phyloP scores from a whole-genome alignment of 2,888 invertebrate genomes.

The Latrodectus hesperus region DNA sequence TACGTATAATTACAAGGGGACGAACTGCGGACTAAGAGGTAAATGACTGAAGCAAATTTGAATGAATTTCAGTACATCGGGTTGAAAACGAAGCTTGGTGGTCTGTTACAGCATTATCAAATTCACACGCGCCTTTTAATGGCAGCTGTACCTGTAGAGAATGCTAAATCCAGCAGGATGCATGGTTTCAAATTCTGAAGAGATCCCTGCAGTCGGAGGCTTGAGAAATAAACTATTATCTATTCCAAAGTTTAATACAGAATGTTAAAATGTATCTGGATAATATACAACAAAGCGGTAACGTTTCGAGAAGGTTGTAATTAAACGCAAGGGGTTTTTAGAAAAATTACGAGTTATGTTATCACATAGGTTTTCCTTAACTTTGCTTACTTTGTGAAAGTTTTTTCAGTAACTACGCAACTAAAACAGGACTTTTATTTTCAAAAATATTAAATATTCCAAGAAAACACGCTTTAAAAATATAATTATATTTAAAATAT shows the following conservation, averaged over 20 bases:
- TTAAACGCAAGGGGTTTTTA: too few relatives aligned
- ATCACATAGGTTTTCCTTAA: too few relatives aligned
- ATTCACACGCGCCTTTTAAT: constrained; percentile 9
- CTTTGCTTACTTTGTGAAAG: too few relatives aligned
- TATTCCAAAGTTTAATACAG: too few relatives aligned
- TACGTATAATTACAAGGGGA: constrained; percentile 9
- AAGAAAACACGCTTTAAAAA: too few relatives aligned
- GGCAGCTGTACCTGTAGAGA: not conserved
- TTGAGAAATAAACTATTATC: not conserved
- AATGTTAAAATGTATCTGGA: not conserved
- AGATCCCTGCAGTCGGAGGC: not conserved
- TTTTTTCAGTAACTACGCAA: too few relatives aligned
- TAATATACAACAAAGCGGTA: not conserved
- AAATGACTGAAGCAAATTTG: not conserved
- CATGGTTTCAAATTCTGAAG: not conserved
- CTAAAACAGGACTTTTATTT: too few relatives aligned
- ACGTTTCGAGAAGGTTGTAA: too few relatives aligned
- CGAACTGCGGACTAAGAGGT: constrained; percentile 1
- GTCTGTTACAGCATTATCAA: constrained; percentile 8
- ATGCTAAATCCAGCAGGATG: not conserved
- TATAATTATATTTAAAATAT: too few relatives aligned
- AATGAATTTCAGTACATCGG: not conserved
- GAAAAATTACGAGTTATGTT: too few relatives aligned
- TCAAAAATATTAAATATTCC: too few relatives aligned
- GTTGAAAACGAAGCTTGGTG: constrained; percentile 1